phyloP scores from a whole-genome alignment of 2,888 invertebrate species.

The Saturnia pavonia region DNA sequence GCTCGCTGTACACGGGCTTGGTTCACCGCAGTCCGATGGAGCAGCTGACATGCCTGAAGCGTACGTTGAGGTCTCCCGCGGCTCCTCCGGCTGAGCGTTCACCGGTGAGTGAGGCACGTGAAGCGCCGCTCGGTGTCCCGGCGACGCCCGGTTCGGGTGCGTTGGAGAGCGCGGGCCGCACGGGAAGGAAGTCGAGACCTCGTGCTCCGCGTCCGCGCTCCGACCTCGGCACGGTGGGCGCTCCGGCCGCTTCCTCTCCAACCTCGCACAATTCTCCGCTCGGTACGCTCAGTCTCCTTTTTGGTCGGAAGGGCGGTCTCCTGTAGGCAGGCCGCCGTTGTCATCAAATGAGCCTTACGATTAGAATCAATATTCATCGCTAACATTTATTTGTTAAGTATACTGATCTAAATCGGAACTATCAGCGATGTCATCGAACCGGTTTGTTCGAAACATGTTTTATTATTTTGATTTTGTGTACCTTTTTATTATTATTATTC shows the following conservation, averaged over 20 bases:
- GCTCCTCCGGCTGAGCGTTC: slow-evolving; percentile 56
- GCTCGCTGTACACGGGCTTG: slow-evolving; percentile 83
- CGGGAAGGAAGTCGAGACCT: slow-evolving; percentile 68
- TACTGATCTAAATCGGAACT: not conserved
- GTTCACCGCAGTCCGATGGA: slow-evolving; percentile 89
- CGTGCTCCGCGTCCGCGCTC: slow-evolving; percentile 66
- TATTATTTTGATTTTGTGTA: slow-evolving; percentile 49
- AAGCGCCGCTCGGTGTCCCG: slow-evolving; percentile 80
- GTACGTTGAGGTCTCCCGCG: slow-evolving; percentile 69
- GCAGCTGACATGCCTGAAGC: slow-evolving; percentile 88
- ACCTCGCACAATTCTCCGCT: slow-evolving; percentile 71
- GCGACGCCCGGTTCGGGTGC: slow-evolving; percentile 83
- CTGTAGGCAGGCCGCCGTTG: slow-evolving; percentile 57
- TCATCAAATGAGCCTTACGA: slow-evolving; percentile 18
- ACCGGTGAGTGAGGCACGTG: slow-evolving; percentile 67
- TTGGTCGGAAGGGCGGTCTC: slow-evolving; percentile 93
- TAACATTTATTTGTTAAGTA: slow-evolving; percentile 34
- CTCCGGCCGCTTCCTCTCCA: slow-evolving; percentile 51
- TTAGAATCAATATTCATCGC: slow-evolving; percentile 15
- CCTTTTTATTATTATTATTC: slow-evolving; percentile 38
- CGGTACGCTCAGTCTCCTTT: slow-evolving; percentile 89
- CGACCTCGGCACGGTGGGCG: slow-evolving; percentile 57
- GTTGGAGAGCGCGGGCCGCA: slow-evolving; percentile 55
- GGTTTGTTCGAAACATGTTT: slow-evolving; percentile 12
- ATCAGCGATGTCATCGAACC: not conserved